Conservation (phyloP, 2,797 vertebrate genomes). For the Meriones psammophilus region DNA sequence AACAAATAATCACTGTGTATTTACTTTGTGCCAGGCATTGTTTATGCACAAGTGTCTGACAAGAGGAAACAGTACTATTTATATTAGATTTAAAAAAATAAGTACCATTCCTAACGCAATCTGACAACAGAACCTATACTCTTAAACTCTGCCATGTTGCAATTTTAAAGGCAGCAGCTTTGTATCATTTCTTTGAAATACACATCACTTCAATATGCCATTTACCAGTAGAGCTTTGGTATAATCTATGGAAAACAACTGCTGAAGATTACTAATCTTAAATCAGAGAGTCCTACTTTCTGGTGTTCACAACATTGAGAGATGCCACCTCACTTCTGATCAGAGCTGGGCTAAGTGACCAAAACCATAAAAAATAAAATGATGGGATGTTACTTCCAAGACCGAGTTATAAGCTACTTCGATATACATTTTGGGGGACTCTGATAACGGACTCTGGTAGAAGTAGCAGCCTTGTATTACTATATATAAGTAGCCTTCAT, state of each 20-base stretch:
- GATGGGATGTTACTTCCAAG: background rate
- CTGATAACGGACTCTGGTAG: background rate
- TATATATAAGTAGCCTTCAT: background rate
- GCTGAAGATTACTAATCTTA: background rate
- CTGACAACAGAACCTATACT: background rate
- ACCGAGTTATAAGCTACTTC: background rate
- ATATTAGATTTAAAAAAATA: background rate
- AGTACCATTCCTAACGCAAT: background rate
- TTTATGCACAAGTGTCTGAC: background rate
- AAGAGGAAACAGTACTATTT: background rate
- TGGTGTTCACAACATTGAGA: background rate
- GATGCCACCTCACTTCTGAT: background rate
- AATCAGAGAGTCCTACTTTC: background rate
- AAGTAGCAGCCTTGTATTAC: background rate
- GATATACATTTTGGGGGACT: background rate
- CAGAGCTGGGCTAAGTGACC: background rate
- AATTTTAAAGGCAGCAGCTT: background rate
- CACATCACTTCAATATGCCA: slow-evolving; percentile 43
- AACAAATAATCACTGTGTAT: background rate
- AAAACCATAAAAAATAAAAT: background rate
- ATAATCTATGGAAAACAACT: slow-evolving; percentile 35
- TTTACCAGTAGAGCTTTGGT: slow-evolving; percentile 7
- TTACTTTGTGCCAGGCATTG: background rate
- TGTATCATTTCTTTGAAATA: slow-evolving; percentile 30
- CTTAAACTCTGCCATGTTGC: background rate